Base-by-base conservation (phyloP, 2,113 vertebrate genomes). In the Zosterops hypoxanthus region DNA sequence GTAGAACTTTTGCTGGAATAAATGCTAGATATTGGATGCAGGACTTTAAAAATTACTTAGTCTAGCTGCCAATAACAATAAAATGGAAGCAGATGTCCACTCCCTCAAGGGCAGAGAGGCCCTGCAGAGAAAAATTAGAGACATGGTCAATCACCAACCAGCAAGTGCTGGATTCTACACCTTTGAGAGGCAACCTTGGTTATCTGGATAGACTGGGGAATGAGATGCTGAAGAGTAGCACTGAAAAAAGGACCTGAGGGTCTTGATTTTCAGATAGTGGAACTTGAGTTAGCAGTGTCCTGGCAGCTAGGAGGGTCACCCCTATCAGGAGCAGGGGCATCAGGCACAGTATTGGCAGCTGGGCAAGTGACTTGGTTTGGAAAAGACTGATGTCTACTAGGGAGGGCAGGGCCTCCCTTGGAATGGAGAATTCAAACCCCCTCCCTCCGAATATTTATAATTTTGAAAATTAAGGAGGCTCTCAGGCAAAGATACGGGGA, bases 281-380 rank as follows among this genome's bases (percentile, higher is more conserved):
- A 77, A 59, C 26, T 17, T 6, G 25, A 19, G 14, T 18, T 33
- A 68, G 11, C 31, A 59, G 17, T 44, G 31, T 6, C 8, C 31
- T 59, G 31, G 14, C 4, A 76, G 17, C 22, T 17, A 52, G 36
- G 7, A 50, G 21, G 11, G 8, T 5, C 5, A 42, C 2, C 2
- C 3, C 0, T 17, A 44, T 42, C 34, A 25, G n/a, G 14, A n/a
- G 22, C 26, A 22, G 12, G 15, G 1, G 3, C 24, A 56, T 41
- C 34, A 57, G 42, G 34, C 10, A 25, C 52, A 76, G 17, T 17
- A 66, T 34, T 1, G 1, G 17, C 41, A 59, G 21, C 6, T 0
- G 0, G 26, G 17, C 11, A 77, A 57, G 14, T 34, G 33, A 24
- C n/a, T 34, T 57, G 9, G 22, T 34, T 57, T 34, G n/a, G 56